Percentiles rank a stretch among this genome's conserved stretches.
Conservation (phyloP, 2,888 invertebrate species). For the Allolobophora icterica region DNA sequence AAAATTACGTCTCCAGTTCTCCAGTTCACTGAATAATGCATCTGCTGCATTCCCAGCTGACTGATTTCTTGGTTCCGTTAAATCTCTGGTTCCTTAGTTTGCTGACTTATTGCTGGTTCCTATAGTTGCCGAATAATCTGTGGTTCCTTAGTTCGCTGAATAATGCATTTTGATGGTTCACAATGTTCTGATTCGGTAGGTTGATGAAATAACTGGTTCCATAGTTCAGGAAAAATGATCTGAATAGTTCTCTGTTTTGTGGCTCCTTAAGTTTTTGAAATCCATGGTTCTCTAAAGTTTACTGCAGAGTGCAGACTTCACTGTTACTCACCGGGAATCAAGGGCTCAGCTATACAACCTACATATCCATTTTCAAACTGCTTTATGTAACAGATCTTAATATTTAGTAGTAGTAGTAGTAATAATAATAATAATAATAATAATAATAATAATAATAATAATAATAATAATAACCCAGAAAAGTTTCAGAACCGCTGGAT, state of each 20-base stretch:
- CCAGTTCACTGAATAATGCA: constrained; percentile 5
- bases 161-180: background rate
- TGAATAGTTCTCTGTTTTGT: background rate
- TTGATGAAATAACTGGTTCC: background rate
- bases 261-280: background rate
- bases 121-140: background rate
- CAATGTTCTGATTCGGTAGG: background rate
- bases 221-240: no score
- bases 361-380: background rate
- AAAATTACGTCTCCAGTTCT: constrained; percentile 13
- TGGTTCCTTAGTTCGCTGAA: background rate
- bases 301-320: background rate
- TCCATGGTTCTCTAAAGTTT: background rate
- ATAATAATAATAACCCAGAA: no score
- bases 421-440: background rate
- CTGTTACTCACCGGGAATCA: background rate
- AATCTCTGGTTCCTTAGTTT: background rate
- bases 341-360: background rate
- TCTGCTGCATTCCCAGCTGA: constrained; percentile 11
- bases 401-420: background rate
- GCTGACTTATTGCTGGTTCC: background rate
- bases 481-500: no score
- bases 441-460: no score
- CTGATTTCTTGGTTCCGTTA: constrained; percentile 8
- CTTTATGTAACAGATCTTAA: background rate